Evolutionary conservation across 1,140 invertebrate genomes (phyloP).

Genomic region (Drosophila rufa): DNA sequence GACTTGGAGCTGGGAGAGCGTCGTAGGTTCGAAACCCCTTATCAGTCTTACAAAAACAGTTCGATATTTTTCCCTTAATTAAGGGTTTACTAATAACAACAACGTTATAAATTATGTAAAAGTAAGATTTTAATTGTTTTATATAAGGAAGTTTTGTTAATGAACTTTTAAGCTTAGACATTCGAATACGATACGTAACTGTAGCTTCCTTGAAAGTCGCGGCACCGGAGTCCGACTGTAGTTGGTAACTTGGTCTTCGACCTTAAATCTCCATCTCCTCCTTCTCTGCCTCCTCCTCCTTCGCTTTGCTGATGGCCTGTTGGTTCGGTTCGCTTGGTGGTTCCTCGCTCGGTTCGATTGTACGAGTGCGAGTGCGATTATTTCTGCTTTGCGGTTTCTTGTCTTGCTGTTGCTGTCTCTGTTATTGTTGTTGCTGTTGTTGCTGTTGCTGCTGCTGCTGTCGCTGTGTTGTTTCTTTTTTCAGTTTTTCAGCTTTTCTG

Average conservation of each 20-base stretch:
- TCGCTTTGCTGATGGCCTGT: slow-evolving; percentile 60
- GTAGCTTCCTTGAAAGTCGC: background rate
- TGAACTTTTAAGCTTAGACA: too few relatives aligned
- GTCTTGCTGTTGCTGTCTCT: slow-evolving; percentile 39
- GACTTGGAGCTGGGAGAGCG: background rate
- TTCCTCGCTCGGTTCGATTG: slow-evolving; percentile 39
- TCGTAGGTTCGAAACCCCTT: too few relatives aligned
- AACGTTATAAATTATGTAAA: too few relatives aligned
- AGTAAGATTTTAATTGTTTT: too few relatives aligned
- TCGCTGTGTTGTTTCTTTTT: slow-evolving; percentile 15
- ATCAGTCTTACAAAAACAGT: too few relatives aligned
- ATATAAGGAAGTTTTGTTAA: too few relatives aligned
- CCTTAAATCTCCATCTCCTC: slow-evolving; percentile 11
- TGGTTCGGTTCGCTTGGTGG: slow-evolving; percentile 45
- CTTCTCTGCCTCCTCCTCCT: slow-evolving; percentile 13
- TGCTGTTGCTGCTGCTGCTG: slow-evolving; percentile 29
- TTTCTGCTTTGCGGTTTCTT: slow-evolving; percentile 48
- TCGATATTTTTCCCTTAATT: too few relatives aligned
- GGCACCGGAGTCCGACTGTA: slow-evolving; percentile 5
- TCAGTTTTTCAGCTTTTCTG: slow-evolving; percentile 49
- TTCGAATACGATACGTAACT: too few relatives aligned
- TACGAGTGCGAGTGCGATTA: slow-evolving; percentile 37
- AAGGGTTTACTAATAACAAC: too few relatives aligned
- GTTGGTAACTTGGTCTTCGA: slow-evolving; percentile 13
- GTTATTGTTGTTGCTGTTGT: slow-evolving; percentile 24